Percentiles rank a stretch among this genome's conserved stretches.
Evolutionary conservation across 2,113 vertebrate genomes (phyloP).

Genomic region (Tyto alba): DNA sequence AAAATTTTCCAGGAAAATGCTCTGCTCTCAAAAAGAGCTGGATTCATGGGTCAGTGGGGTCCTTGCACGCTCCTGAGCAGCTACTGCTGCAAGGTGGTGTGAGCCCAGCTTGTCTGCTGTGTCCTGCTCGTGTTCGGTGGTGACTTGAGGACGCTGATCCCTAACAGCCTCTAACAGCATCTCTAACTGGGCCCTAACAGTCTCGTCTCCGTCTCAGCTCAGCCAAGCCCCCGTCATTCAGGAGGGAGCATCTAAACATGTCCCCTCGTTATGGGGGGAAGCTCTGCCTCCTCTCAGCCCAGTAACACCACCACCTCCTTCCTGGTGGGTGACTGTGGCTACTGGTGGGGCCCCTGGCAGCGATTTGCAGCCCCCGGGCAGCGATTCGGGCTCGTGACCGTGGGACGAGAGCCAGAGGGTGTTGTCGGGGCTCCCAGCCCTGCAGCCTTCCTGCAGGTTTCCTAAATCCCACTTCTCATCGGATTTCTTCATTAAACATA

Average conservation of each 20-base stretch:
- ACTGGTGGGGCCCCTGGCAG: accelerated
- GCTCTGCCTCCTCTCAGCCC: background rate
- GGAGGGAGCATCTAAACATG: background rate
- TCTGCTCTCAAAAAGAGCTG: background rate
- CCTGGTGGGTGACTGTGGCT: accelerated
- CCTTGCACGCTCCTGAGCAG: background rate
- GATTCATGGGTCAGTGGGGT: background rate
- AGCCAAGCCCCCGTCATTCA: background rate
- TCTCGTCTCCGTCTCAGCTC: background rate
- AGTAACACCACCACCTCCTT: background rate
- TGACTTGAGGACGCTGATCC: background rate
- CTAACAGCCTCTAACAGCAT: accelerated
- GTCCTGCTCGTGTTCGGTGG: accelerated
- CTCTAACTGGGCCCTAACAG: background rate
- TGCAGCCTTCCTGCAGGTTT: background rate
- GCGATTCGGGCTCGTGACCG: background rate
- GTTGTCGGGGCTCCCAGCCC: background rate
- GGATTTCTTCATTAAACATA: constrained; percentile 1
- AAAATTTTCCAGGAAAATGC: background rate
- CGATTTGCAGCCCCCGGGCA: accelerated
- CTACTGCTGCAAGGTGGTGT: background rate
- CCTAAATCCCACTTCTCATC: background rate
- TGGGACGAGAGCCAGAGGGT: background rate
- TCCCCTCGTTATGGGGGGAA: accelerated
- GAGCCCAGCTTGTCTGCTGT: background rate